phyloP scores from a whole-genome alignment of 2,113 vertebrate species.

The Eptesicus fuscus region DNA sequence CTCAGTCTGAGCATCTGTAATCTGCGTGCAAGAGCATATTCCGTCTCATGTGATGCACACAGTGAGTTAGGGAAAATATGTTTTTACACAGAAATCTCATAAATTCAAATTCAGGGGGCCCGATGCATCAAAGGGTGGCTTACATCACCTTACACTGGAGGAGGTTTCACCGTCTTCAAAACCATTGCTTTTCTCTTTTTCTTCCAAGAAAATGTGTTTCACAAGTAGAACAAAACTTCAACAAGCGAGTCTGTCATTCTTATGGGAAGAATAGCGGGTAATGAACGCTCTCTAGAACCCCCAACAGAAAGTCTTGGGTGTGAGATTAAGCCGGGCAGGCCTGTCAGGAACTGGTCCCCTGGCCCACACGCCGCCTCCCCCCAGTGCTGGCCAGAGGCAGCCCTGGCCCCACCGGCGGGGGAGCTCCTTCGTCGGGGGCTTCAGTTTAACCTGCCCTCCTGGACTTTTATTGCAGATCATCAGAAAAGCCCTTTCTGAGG shows the following conservation, averaged over 20 bases:
- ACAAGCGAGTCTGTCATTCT: neutral
- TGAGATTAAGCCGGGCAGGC: neutral
- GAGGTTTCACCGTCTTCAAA: neutral
- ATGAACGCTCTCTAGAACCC: neutral
- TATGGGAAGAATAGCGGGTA: neutral
- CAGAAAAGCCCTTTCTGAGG: conserved; percentile 86
- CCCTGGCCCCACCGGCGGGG: neutral
- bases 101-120: neutral
- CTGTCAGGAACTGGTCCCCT: neutral
- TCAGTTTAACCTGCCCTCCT: neutral
- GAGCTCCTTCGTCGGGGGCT: neutral
- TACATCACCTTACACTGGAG: neutral
- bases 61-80: neutral
- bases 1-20: accelerated
- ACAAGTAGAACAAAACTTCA: neutral
- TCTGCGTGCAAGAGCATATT: neutral
- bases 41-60: neutral
- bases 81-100: neutral
- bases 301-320: neutral
- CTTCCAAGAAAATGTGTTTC: neutral
- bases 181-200: neutral
- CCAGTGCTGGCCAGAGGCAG: neutral
- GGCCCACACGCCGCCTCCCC: accelerated
- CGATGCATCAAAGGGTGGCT: neutral
- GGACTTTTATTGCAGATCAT: conserved; percentile 83